Evolutionary conservation across 2,888 invertebrate genomes (phyloP).

Genomic region (Cloeon dipterum): DNA sequence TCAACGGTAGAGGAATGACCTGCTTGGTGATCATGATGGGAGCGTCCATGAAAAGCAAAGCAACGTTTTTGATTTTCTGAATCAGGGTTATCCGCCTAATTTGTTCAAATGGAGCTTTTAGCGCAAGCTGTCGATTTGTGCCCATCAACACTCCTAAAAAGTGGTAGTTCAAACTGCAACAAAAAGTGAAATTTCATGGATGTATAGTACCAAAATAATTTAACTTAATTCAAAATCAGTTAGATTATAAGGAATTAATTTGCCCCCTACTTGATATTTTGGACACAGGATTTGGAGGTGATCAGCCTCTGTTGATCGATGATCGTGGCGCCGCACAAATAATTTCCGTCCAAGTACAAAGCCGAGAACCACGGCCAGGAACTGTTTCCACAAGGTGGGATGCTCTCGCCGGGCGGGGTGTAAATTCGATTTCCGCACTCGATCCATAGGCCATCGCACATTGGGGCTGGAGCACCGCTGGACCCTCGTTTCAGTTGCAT

Average conservation of each 20-base stretch:
- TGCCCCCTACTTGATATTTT: slow-evolving; percentile 19
- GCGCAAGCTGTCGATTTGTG: slow-evolving; percentile 30
- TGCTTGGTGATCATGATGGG: slow-evolving; percentile 33
- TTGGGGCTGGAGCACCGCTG: no score
- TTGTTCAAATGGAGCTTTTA: slow-evolving; percentile 45
- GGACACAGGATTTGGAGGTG: slow-evolving; percentile 23
- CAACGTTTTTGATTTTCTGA: slow-evolving; percentile 28
- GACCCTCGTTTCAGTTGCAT: no score
- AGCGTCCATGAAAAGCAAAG: slow-evolving; percentile 34
- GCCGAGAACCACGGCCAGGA: slow-evolving; percentile 52
- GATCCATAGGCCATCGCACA: slow-evolving; percentile 29
- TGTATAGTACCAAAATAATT: background rate
- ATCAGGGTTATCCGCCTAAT: slow-evolving; percentile 33
- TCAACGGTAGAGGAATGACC: slow-evolving; percentile 28
- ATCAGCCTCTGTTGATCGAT: slow-evolving; percentile 42
- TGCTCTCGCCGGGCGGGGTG: background rate
- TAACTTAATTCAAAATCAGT: background rate
- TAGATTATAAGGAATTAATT: background rate
- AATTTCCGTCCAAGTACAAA: slow-evolving; percentile 42
- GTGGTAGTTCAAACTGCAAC: slow-evolving; percentile 26
- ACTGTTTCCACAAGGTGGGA: background rate
- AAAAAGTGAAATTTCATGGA: background rate
- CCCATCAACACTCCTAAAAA: slow-evolving; percentile 43
- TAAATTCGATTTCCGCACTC: slow-evolving; percentile 19
- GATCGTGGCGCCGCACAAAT: slow-evolving; percentile 43